Evolutionary conservation across 2,797 vertebrate species (phyloP).

Genomic region (Xenops minutus): DNA sequence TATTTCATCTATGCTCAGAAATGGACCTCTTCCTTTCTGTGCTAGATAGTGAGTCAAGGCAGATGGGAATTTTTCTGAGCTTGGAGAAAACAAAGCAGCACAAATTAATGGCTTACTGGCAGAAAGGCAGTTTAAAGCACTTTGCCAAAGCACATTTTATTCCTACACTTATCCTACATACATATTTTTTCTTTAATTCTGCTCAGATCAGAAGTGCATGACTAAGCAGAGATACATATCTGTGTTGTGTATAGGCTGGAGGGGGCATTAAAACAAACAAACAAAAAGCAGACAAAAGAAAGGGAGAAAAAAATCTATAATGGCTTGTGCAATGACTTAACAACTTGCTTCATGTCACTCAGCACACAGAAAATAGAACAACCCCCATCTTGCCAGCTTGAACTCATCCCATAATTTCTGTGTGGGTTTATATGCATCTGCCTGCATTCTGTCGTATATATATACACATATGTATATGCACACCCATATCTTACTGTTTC

Average conservation of each 20-base stretch:
- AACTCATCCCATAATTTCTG: background rate
- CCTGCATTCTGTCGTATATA: background rate
- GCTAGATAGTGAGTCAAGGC: constrained; percentile 37
- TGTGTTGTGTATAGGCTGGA: background rate
- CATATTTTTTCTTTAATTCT: constrained; percentile 5
- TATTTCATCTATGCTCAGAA: background rate
- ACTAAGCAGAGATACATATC: background rate
- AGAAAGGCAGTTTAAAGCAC: constrained; percentile 44
- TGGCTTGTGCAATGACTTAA: background rate
- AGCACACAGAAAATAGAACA: background rate
- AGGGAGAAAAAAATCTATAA: background rate
- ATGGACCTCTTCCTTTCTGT: constrained; percentile 52
- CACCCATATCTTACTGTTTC: too few species aligned
- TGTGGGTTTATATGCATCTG: background rate
- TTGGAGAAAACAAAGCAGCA: constrained; percentile 64
- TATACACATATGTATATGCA: accelerated
- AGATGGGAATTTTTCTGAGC: constrained; percentile 69
- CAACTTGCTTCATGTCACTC: background rate
- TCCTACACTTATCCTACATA: constrained; percentile 26
- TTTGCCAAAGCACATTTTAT: constrained; percentile 57
- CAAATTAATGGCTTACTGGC: constrained; percentile 69
- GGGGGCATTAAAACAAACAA: background rate
- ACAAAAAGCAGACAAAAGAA: background rate
- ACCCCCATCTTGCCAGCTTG: background rate
- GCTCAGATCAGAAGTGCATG: background rate